Evolutionary conservation across 2,797 vertebrate genomes (phyloP).

Genomic region (Hafferia zeledoni): DNA sequence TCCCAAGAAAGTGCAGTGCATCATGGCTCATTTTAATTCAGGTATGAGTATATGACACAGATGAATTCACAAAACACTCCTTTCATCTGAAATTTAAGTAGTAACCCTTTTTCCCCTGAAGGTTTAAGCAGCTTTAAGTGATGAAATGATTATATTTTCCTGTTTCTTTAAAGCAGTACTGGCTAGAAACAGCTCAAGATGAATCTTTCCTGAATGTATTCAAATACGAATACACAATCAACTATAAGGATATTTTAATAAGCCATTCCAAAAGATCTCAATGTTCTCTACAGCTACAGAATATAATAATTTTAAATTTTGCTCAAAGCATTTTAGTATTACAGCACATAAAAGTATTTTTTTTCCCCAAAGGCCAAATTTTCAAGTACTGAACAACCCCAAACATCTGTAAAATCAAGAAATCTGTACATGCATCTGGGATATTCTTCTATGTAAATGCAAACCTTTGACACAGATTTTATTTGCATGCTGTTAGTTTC

Average conservation of each 20-base stretch:
- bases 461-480: not conserved
- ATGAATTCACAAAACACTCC: constrained; percentile 80
- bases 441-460: not conserved
- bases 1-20: constrained; percentile 70
- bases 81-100: constrained; percentile 76
- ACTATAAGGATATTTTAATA: constrained; percentile 45
- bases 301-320: not conserved
- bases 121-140: constrained; percentile 67
- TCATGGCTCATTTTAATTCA: constrained; percentile 75
- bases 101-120: constrained; percentile 59
- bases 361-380: not conserved
- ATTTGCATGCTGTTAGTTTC: not conserved
- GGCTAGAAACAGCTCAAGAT: constrained; percentile 19
- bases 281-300: constrained; percentile 4
- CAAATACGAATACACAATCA: constrained; percentile 13
- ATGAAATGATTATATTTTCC: constrained; percentile 61
- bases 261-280: constrained; percentile 40
- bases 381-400: not conserved
- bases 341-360: not conserved
- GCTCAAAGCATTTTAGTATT: not conserved
- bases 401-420: not conserved
- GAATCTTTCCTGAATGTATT: constrained; percentile 49
- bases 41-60: constrained; percentile 77
- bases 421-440: not conserved
- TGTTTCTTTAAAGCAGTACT: constrained; percentile 36